phyloP scores from a whole-genome alignment of 1,140 invertebrate genomes.

The Meloidogyne chitwoodi region DNA sequence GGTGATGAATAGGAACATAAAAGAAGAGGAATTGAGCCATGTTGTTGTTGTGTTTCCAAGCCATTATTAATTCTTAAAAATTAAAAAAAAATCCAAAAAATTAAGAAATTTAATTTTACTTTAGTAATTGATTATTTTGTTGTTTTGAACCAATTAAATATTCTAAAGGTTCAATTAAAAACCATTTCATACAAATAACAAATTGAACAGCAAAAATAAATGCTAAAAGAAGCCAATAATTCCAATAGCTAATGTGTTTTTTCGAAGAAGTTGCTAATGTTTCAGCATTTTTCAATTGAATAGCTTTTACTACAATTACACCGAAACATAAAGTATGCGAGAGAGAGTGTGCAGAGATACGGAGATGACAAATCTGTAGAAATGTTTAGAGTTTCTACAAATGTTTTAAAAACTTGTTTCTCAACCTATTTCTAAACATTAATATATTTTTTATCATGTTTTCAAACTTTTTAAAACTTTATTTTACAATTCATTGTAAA shows the following conservation, averaged over 20 bases:
- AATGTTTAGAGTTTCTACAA: too few relatives aligned
- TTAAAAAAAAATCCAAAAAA: neutral
- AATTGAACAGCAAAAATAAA: constrained; percentile 57
- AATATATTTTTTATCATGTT: too few relatives aligned
- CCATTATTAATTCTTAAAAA: neutral
- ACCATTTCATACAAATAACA: constrained; percentile 42
- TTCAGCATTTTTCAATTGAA: constrained; percentile 55
- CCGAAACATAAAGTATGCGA: constrained; percentile 55
- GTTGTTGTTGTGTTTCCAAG: neutral
- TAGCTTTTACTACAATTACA: constrained; percentile 55
- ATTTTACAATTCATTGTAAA: neutral
- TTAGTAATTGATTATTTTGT: neutral
- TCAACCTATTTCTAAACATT: too few relatives aligned
- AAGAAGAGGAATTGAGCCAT: neutral
- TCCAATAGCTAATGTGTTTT: constrained; percentile 54
- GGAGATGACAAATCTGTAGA: constrained; percentile 39
- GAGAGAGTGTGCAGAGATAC: constrained; percentile 44
- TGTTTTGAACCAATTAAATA: neutral
- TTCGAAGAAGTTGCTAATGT: constrained; percentile 34
- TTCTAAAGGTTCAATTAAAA: neutral
- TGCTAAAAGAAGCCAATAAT: constrained; percentile 57
- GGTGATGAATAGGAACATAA: constrained; percentile 21
- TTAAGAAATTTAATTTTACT: neutral
- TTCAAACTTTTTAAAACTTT: too few relatives aligned
- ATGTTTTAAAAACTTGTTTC: too few relatives aligned